Base-by-base conservation (phyloP, 2,888 invertebrate species). In the Agonopterix subpropinquella region DNA sequence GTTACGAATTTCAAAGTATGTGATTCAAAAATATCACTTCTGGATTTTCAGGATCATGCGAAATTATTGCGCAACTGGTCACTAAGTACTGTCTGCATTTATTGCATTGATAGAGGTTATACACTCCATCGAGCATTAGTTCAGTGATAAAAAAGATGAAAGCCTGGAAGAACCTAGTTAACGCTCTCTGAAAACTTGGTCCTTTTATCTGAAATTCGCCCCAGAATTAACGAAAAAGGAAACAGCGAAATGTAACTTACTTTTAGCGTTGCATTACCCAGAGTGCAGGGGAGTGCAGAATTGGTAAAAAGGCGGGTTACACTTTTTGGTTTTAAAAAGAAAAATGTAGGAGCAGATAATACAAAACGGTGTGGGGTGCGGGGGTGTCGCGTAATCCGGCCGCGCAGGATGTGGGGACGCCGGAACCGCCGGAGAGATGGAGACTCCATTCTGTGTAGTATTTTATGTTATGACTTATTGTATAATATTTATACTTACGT, bases 271-370 rank as follows among this genome's bases (percentile, higher is more conserved):
- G 41, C 42, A 45, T 51, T 51, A 54, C 43, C 48, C 28, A 36
- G 44, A 47, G 51, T 44, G 50, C 44, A 43, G 55, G 54, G 50
- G 49, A 55, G 53, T 51, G 55, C 53, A 55, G 55, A 59, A 61
- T 55, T 57, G 47, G 50, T 28, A 55, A 55, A 58, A 61, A 58
- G 47, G 47, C 51, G 52, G 49, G 54, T 51, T 49, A 35, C 47
- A 46, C 49, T 53, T 43, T 48, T 59, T 62, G 58, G 63, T 64
- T 67, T 65, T 64, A 52, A 54, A 63, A 67, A 63, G 64, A 61
- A 62, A 65, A 73, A 70, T 73, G 64, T 70, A 67, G 65, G 64
- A 66, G 58, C 61, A 71, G 76, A 78, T 78, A 79, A 74, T 74
- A 77, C 65, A 68, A 70, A 77, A 69, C 61, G 70, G 65, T 56